Percentiles rank a stretch among this genome's conserved stretches.
These are phyloP conservation scores for Chloropsis cyanopogon DNA, from an alignment of 2,113 vertebrate species.

Conservation along the genomic window DNA sequence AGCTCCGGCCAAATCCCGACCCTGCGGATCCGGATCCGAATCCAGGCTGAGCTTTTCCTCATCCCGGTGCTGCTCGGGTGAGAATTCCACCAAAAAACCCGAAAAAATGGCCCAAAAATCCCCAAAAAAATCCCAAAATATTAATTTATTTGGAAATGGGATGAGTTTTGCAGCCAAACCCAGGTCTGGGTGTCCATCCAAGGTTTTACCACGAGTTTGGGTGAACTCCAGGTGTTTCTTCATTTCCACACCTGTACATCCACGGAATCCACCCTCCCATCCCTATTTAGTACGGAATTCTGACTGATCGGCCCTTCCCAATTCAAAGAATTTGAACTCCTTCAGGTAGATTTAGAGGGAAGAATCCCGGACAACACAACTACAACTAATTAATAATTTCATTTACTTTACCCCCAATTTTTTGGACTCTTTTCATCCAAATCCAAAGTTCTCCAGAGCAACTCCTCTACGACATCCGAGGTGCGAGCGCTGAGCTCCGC, in stretches of 20 bases:
- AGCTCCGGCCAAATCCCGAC: too few species aligned
- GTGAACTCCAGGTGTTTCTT: neutral
- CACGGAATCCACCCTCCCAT: neutral
- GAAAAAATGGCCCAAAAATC: too few species aligned
- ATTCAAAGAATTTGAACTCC: neutral
- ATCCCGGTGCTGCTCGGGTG: too few species aligned
- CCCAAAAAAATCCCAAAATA: too few species aligned
- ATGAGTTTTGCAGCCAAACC: neutral
- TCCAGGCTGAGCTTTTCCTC: too few species aligned
- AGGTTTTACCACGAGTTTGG: neutral
- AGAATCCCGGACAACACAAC: neutral
- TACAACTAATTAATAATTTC: neutral
- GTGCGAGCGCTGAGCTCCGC: rapidly evolving
- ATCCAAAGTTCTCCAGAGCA: neutral
- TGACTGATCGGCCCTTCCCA: neutral
- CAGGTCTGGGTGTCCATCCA: neutral
- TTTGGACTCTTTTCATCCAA: neutral
- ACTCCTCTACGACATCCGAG: rapidly evolving
- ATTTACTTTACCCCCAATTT: rapidly evolving
- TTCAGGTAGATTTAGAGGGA: neutral
- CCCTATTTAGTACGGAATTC: neutral
- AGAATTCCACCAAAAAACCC: too few species aligned
- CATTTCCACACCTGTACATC: neutral
- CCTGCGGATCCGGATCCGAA: too few species aligned
- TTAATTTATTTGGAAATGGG: rapidly evolving